A percentile compares a stretch with the other conserved stretches of the same genome.
These are phyloP conservation scores for Platysteira castanea DNA, from an alignment of 2,113 vertebrate species.

Conservation along the genomic window DNA sequence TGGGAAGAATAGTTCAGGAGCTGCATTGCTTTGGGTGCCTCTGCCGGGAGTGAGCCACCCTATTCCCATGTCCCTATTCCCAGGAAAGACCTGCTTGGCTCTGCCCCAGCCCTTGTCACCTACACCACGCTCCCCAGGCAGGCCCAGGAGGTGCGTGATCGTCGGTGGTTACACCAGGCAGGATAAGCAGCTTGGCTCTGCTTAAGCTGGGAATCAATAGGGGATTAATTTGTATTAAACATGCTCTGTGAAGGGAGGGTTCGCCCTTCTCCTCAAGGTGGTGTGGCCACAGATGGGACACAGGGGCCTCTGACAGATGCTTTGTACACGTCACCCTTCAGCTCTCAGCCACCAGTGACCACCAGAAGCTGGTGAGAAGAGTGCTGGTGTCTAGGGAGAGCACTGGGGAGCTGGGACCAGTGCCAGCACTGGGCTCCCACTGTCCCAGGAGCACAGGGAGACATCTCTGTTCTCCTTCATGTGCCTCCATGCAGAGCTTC, in stretches of 20 bases:
- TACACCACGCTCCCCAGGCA: rapidly evolving
- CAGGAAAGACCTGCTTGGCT: background rate
- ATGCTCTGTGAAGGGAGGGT: background rate
- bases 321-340: background rate
- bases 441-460: background rate
- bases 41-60: rapidly evolving
- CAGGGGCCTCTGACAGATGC: background rate
- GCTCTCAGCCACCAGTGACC: background rate
- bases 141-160: background rate
- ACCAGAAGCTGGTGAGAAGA: background rate
- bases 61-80: background rate
- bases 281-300: rapidly evolving
- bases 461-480: background rate
- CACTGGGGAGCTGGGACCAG: rapidly evolving
- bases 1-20: background rate
- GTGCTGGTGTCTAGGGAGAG: background rate
- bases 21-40: background rate
- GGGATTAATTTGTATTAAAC: conserved; percentile 19
- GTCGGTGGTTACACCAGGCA: background rate
- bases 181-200: background rate
- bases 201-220: conserved; percentile 14
- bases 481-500: background rate
- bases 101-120: background rate
- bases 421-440: background rate
- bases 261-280: background rate